Evolutionary conservation across 1,140 invertebrate genomes (phyloP).

Genomic region (Zaprionus nigranus): DNA sequence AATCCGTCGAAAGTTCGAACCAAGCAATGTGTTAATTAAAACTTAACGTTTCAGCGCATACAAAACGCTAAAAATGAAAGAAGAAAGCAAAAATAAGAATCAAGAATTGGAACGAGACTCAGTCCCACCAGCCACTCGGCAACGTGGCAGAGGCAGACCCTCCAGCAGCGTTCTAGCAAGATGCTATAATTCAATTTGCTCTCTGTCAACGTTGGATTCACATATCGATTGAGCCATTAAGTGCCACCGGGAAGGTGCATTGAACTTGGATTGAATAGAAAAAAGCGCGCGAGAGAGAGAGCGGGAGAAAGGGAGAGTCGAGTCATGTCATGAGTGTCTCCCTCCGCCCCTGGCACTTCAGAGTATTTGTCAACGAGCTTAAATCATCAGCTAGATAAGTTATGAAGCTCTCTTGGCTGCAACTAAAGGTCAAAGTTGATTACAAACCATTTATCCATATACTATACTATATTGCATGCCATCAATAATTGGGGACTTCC

Average conservation of each 20-base stretch:
- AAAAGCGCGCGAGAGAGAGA: background rate
- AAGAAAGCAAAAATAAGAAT: conserved; percentile 17
- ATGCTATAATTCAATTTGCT: conserved; percentile 74
- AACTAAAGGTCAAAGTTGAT: no score
- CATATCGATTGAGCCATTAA: conserved; percentile 48
- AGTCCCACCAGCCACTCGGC: background rate
- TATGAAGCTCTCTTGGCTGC: background rate
- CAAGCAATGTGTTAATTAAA: conserved; percentile 76
- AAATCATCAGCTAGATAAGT: background rate
- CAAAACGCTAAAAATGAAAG: conserved; percentile 20
- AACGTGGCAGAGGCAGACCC: background rate
- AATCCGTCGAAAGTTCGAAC: conserved; percentile 44
- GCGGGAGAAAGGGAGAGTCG: background rate
- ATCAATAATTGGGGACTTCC: no score
- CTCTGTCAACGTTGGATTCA: conserved; percentile 49
- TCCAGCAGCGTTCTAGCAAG: conserved; percentile 12
- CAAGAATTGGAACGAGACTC: conserved; percentile 13
- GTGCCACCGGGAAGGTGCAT: conserved; percentile 48
- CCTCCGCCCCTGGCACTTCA: background rate
- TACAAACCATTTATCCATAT: no score
- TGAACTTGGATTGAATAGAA: conserved; percentile 45
- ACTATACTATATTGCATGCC: no score
- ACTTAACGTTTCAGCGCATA: conserved; percentile 70
- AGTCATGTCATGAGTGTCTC: background rate
- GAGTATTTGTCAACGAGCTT: background rate